These are phyloP conservation scores for Cordilura impudica DNA, from an alignment of 2,888 invertebrate genomes.

Conservation along the genomic window DNA sequence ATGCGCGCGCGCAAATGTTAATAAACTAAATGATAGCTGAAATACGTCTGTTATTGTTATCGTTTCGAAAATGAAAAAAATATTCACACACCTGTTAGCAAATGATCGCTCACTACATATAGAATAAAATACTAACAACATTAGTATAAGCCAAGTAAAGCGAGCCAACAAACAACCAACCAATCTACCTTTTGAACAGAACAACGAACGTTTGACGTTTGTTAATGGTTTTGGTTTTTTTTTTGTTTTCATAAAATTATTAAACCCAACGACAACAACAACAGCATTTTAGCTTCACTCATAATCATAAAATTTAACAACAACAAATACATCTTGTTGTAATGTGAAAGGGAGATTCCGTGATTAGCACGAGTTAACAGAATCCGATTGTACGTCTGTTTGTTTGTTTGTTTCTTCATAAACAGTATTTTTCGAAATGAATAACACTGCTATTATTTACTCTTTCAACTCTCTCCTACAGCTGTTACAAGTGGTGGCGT, in stretches of 20 bases:
- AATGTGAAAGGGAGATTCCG: constrained; percentile 63
- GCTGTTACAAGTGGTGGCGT: background rate
- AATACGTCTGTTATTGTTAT: background rate
- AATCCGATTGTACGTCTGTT: constrained; percentile 23
- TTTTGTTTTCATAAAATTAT: background rate
- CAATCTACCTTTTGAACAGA: background rate
- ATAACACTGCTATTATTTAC: background rate
- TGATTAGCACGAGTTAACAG: constrained; percentile 60
- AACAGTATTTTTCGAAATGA: constrained; percentile 3
- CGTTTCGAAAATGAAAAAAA: background rate
- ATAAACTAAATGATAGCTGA: constrained; percentile 24
- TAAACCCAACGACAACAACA: constrained; percentile 33
- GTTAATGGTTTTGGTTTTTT: constrained; percentile 35
- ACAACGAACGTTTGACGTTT: constrained; percentile 3
- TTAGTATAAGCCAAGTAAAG: background rate
- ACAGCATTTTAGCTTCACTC: constrained; percentile 4
- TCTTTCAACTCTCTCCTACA: background rate
- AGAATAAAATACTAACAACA: background rate
- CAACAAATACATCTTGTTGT: constrained; percentile 25
- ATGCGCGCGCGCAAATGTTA: constrained; percentile 42
- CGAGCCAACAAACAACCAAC: background rate
- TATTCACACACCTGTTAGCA: constrained; percentile 53
- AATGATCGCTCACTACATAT: constrained; percentile 15
- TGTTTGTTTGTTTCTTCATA: background rate
- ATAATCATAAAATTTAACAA: constrained; percentile 2